phyloP scores from a whole-genome alignment of 2,113 vertebrate species.

The Sprattus sprattus region DNA sequence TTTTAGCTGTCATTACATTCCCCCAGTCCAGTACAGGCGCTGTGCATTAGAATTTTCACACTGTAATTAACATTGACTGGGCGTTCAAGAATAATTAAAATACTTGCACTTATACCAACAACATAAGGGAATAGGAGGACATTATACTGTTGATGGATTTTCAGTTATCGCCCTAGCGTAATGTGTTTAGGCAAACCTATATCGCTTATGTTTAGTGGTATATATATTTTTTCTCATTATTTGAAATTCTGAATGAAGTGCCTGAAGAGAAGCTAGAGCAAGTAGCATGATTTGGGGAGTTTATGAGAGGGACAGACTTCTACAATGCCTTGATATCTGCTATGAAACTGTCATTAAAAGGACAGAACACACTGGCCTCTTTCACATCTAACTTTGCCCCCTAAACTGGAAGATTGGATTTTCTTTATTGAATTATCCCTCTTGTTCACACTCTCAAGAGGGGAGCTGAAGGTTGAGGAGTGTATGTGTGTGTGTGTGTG shows the following conservation, averaged over 20 bases:
- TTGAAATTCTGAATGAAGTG: conserved; percentile 40
- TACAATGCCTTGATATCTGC: conserved; percentile 66
- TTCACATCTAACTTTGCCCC: conserved; percentile 79
- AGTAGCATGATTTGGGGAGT: neutral
- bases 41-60: neutral
- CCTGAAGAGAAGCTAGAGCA: conserved; percentile 20
- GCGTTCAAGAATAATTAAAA: neutral
- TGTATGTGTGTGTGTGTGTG: neutral
- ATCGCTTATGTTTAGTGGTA: neutral
- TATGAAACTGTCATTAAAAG: conserved; percentile 69
- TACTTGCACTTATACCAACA: neutral
- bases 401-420: conserved; percentile 81
- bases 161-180: neutral
- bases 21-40: neutral
- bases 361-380: conserved; percentile 68
- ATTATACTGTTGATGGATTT: neutral
- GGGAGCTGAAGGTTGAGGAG: conserved; percentile 57
- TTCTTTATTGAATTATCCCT: conserved; percentile 92
- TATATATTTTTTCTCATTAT: neutral
- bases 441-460: conserved; percentile 97
- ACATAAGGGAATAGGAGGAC: too few relatives aligned
- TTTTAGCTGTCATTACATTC: neutral
- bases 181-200: neutral
- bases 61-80: neutral
- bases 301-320: conserved; percentile 30